Conservation (phyloP, 2,888 invertebrate genomes). For the Amphipyra berbera region DNA sequence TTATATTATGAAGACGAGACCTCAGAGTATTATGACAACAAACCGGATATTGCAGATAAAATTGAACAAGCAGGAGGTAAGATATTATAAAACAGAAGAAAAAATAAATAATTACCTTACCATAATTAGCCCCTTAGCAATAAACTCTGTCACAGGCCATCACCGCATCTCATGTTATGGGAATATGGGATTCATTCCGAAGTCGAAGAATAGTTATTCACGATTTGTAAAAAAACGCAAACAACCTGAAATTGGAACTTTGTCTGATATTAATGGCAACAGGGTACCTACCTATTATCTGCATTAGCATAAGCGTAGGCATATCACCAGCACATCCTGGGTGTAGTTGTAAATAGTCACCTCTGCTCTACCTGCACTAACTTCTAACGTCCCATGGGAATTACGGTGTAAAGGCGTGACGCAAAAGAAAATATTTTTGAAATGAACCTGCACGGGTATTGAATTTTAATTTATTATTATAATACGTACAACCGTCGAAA, state of each 20-base stretch:
- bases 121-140: no score
- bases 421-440: constrained; percentile 26
- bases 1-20: constrained; percentile 75
- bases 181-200: no score
- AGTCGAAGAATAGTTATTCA: no score
- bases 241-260: neutral
- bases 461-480: constrained; percentile 66
- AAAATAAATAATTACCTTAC: neutral
- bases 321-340: neutral
- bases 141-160: no score
- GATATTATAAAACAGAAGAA: constrained; percentile 2
- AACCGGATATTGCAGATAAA: constrained; percentile 72
- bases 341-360: neutral
- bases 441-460: constrained; percentile 55
- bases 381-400: neutral
- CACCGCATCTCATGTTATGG: no score
- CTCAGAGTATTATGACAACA: constrained; percentile 74
- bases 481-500: constrained; percentile 64
- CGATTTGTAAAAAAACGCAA: no score
- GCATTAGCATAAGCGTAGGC: neutral
- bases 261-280: neutral
- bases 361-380: neutral
- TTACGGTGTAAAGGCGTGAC: neutral
- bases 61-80: constrained; percentile 79
- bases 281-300: neutral